Conservation (phyloP, 2,888 invertebrate genomes). For the Odontothrips loti region DNA sequence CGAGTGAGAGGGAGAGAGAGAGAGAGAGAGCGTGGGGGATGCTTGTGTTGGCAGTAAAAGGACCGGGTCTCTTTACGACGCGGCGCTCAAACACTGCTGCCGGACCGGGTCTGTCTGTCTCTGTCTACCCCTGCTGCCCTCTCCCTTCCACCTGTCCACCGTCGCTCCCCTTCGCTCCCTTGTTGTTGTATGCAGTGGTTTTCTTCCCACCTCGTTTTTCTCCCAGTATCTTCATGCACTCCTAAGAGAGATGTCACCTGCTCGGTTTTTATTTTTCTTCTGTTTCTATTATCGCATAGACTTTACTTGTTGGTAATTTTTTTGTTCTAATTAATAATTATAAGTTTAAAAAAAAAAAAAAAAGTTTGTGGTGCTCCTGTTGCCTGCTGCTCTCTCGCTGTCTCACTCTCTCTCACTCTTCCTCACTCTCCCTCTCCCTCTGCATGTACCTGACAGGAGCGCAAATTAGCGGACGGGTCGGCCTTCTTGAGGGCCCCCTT, state of each 20-base stretch:
- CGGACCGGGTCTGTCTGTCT: neutral
- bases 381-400: neutral
- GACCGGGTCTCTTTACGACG: neutral
- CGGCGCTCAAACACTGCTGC: neutral
- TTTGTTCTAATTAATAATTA: no score
- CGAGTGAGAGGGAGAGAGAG: neutral
- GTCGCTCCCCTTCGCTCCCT: no score
- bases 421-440: neutral
- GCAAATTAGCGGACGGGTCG: neutral
- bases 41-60: neutral
- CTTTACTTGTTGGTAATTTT: no score
- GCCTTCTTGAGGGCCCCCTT: neutral
- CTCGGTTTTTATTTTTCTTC: no score
- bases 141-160: no score
- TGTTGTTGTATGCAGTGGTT: no score
- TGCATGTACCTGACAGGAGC: neutral
- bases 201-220: no score
- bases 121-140: neutral
- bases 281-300: no score
- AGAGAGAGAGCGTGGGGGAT: neutral
- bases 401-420: neutral
- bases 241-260: no score
- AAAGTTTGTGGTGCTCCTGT: no score
- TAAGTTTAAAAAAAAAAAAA: no score
- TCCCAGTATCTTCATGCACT: no score